Base-by-base conservation (phyloP, 23 tunicate genomes). In the Corella eumyota region DNA sequence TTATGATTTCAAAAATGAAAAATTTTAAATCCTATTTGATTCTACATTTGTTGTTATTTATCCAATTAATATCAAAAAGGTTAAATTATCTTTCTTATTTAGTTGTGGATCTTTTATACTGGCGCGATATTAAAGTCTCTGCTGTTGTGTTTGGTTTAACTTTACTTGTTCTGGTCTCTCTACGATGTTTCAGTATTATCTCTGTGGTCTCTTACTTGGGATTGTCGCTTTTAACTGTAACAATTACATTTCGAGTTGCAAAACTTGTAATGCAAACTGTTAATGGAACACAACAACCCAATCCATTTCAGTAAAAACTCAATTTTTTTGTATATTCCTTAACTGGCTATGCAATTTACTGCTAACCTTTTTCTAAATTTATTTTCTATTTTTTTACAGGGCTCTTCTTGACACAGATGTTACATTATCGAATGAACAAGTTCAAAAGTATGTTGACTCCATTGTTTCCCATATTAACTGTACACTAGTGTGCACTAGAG, bases 231-330 rank as follows among this genome's bases (percentile, higher is more conserved):
- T 77, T 88, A 52, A 54, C 77, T 35, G 96, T 79, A 44, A 88
- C 96, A 3, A 46, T 78, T 29, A 36, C 80, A 25, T 34, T 88
- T 59, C 64, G 83, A 15, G 35, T 75, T 26, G 78, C 73, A 72
- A 78, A 78, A 61, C 57, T 78, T 52, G 90, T 88, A 21, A 61
- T 88, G 22, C 88, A 79, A 46, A 73, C 88, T n/a, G 36, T 88
- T 50, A 79, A 79, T 48, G 96, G 96, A 25, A 72, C 88, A 17
- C 96, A 88, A 49, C 96, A 88, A 40, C 83, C 81, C 5, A 76
- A 79, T 36, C 96, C 96, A 13, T 79, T 88, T 55, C 96, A 88
- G 96, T 88, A 48, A 79, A 88, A 79, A 46, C 7, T 13, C 15
- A 38, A 17, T 30, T 30, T 15, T 22, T 60, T 15, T 60, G 56